Base-by-base conservation (phyloP, 1,140 invertebrate species). In the Papilio dardanus region DNA sequence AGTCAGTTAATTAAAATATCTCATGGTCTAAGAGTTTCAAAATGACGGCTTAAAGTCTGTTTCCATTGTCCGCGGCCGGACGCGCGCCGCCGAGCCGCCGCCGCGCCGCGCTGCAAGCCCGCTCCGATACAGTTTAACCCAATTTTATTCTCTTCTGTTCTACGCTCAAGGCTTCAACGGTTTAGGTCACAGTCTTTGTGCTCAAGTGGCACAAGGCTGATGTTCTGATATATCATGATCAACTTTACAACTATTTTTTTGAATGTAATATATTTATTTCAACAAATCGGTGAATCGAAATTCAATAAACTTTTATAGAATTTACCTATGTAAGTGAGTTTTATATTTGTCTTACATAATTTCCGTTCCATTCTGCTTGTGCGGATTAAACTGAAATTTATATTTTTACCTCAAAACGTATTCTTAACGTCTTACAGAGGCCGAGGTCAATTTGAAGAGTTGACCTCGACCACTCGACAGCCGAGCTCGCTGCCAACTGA, bases 71-170 rank as follows among this genome's bases (percentile, higher is more conserved):
- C 58, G 50, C 69, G 66, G 77, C 76, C 79, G 79, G 76, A 80
- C 54, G 78, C 74, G 71, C 30, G 50, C 19, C n/a, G 33, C 33
- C 33, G 2, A 0, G 33, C 35, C 35, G 6, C 12, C 16, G 42
- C 37, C 19, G 76, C 16, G 42, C 37, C 19, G 76, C 75, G 73
- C 77, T 54, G 77, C 69, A 69, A 40, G 69, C 50, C 71, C 78
- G 65, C 75, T 50, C 54, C 54, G 65, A 67, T 69, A 31, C 74
- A 85, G 83, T 87, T 87, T 85, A 87, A 85, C 82, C 83, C 81
- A 87, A 85, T 87, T 87, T 78, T 68, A 67, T 78, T 80, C 78
- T 81, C 76, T 50, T 78, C 42, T 77, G 71, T 77, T 78, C 78
- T 79, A 73, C 50, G 46, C 75, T 74, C 73, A 82, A 80, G 80